A percentile compares a stretch with the other conserved stretches of the same genome.
These are phyloP conservation scores for Polymixis flavicincta DNA, from an alignment of 2,888 invertebrate species.

Conservation along the genomic window DNA sequence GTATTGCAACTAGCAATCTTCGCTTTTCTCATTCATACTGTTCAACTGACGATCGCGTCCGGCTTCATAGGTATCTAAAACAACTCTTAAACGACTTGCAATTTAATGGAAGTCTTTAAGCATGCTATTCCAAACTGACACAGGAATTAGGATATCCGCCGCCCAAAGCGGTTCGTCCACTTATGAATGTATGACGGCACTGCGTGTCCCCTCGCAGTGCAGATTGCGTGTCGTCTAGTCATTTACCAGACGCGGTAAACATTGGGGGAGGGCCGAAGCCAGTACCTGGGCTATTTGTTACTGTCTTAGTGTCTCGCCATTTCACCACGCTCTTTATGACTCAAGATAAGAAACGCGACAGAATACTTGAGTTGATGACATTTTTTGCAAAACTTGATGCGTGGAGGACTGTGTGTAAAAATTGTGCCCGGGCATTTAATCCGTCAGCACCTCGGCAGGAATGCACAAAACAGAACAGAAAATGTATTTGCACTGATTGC, in stretches of 20 bases:
- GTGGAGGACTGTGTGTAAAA: background rate
- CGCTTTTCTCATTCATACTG: background rate
- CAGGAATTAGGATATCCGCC: conserved; percentile 81
- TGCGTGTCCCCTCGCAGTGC: conserved; percentile 76
- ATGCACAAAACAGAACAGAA: background rate
- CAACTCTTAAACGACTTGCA: conserved; percentile 20
- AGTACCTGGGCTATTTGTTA: conserved; percentile 56
- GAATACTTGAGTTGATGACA: conserved; percentile 15
- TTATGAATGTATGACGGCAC: conserved; percentile 74
- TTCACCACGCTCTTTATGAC: conserved; percentile 49
- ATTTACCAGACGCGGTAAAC: conserved; percentile 76
- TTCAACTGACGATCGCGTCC: background rate
- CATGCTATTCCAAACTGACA: conserved; percentile 58
- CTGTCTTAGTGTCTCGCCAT: conserved; percentile 55
- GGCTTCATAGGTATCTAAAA: background rate
- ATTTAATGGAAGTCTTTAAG: conserved; percentile 45
- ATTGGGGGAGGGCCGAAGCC: conserved; percentile 66
- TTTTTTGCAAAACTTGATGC: conserved; percentile 20
- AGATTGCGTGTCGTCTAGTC: conserved; percentile 80
- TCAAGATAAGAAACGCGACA: conserved; percentile 42
- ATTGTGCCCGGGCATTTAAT: background rate
- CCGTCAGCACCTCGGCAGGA: too few relatives aligned
- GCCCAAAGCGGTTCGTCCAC: conserved; percentile 72
- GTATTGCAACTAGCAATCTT: background rate
- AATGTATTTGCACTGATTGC: background rate